Evolutionary conservation across 2,888 invertebrate species (phyloP).

Genomic region (Phlogophora meticulosa): DNA sequence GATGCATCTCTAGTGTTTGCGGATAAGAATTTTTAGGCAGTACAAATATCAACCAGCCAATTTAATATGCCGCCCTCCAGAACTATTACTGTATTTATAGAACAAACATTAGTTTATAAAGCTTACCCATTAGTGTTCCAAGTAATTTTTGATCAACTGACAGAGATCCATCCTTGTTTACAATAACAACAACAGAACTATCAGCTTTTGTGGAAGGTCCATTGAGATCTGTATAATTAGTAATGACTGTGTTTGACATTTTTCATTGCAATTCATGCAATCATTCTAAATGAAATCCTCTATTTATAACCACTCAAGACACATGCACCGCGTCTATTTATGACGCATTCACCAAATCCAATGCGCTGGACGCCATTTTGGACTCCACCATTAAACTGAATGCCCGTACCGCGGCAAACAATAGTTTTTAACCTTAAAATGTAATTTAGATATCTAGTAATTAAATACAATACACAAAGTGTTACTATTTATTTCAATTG

Average conservation of each 20-base stretch:
- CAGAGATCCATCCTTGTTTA: slow-evolving; percentile 96
- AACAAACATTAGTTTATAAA: neutral
- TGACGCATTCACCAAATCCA: slow-evolving; percentile 81
- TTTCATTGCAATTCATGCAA: slow-evolving; percentile 80
- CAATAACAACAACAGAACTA: slow-evolving; percentile 95
- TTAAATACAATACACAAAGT: slow-evolving; percentile 12
- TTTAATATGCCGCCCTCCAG: neutral
- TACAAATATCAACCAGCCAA: neutral
- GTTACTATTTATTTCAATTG: slow-evolving; percentile 1
- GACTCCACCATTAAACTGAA: slow-evolving; percentile 69
- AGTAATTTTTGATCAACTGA: slow-evolving; percentile 95
- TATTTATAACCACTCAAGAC: slow-evolving; percentile 86
- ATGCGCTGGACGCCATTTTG: slow-evolving; percentile 89
- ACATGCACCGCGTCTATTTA: slow-evolving; percentile 87
- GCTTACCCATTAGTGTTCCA: slow-evolving; percentile 95
- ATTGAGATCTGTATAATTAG: slow-evolving; percentile 89
- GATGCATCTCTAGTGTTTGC: neutral
- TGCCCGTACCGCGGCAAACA: slow-evolving; percentile 57
- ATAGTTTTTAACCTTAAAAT: slow-evolving; percentile 15
- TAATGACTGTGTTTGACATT: slow-evolving; percentile 91
- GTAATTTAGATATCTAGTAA: neutral
- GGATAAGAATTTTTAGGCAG: neutral
- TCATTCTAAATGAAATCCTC: slow-evolving; percentile 81
- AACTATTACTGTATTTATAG: neutral
- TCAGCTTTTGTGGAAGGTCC: slow-evolving; percentile 91